phyloP scores from a whole-genome alignment of 1,140 invertebrate genomes.

The Cyclargus thomasi region DNA sequence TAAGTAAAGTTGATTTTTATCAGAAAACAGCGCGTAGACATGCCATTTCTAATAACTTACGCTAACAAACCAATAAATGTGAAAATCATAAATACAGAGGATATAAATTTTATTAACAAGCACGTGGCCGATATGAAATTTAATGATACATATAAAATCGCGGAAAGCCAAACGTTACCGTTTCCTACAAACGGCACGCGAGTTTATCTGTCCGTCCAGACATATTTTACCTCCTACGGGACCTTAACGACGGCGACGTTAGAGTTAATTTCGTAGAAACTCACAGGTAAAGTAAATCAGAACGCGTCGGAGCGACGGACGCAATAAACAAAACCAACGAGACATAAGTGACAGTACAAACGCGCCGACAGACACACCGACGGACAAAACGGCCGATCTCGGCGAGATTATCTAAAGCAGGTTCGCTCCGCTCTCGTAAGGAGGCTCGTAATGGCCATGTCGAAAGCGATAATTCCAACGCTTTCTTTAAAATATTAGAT shows the following conservation, averaged over 20 bases:
- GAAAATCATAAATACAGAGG: neutral
- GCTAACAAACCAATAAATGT: neutral
- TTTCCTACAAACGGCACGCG: slow-evolving; percentile 10
- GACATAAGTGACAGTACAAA: slow-evolving; percentile 23
- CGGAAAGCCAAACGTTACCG: slow-evolving; percentile 12
- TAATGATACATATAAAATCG: slow-evolving; percentile 10
- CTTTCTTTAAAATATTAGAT: slow-evolving; percentile 57
- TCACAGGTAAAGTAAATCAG: no score
- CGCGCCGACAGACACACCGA: slow-evolving; percentile 31
- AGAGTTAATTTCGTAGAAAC: no score
- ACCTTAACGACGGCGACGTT: no score
- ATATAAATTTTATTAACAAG: slow-evolving; percentile 4
- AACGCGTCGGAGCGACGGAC: neutral
- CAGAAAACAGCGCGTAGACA: no score
- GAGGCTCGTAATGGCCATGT: slow-evolving; percentile 62
- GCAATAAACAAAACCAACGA: slow-evolving; percentile 1
- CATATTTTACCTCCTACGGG: neutral
- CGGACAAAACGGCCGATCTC: slow-evolving; percentile 25
- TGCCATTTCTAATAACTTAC: no score
- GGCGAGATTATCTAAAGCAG: slow-evolving; percentile 43
- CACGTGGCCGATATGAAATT: slow-evolving; percentile 8
- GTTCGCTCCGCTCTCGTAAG: slow-evolving; percentile 56
- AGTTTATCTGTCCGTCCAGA: neutral
- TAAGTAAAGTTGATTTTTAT: no score
- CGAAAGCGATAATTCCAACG: slow-evolving; percentile 54